These are phyloP conservation scores for Cyrtorhinus lividipennis DNA, from an alignment of 1,140 invertebrate species.

Conservation along the genomic window DNA sequence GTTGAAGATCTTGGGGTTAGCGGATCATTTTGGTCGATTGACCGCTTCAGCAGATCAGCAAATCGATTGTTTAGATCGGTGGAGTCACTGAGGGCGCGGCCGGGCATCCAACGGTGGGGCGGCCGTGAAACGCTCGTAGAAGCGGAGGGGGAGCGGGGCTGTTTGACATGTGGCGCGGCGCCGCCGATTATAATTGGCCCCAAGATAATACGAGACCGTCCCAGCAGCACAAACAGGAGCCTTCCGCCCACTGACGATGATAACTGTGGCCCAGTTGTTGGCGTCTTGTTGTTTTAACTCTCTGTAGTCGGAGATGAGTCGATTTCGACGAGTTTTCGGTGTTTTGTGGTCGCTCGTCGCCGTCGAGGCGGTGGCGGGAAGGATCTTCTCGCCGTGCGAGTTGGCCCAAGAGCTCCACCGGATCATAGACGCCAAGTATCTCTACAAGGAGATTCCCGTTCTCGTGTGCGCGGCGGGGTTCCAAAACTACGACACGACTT, in stretches of 20 bases:
- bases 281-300: too few relatives aligned
- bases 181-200: neutral
- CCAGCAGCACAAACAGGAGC: neutral
- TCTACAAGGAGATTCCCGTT: neutral
- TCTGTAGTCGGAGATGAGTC: neutral
- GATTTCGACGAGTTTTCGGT: neutral
- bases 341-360: neutral
- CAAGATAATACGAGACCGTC: neutral
- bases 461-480: neutral
- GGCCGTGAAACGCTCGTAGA: too few relatives aligned
- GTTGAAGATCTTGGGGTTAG: too few relatives aligned
- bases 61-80: too few relatives aligned
- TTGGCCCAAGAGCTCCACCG: slow-evolving; percentile 1
- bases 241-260: neutral
- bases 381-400: neutral
- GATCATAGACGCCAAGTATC: neutral
- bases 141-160: neutral
- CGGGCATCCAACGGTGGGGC: too few relatives aligned
- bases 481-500: neutral
- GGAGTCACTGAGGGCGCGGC: too few relatives aligned
- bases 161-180: neutral
- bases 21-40: too few relatives aligned
- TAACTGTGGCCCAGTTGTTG: neutral
- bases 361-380: neutral
- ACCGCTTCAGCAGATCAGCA: too few relatives aligned